Evolutionary conservation across 2,888 invertebrate genomes (phyloP), one percentile per base, ranked within the genome.

Genomic region (Smittia sp.): DNA sequence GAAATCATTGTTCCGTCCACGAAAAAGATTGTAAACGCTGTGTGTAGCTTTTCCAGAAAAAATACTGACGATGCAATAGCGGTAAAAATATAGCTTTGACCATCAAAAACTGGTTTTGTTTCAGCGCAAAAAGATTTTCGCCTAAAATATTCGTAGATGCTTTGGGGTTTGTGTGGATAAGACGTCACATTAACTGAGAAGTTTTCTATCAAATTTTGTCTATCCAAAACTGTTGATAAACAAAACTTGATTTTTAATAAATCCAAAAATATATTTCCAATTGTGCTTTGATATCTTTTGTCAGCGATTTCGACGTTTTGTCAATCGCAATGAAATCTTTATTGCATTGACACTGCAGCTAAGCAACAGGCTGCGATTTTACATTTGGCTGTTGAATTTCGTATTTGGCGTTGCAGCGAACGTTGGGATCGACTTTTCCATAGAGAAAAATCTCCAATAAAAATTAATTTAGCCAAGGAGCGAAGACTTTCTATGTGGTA

Each of bases 81-180:
- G 72, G 72, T 72, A 72, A 72, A 70, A 68, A 41, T 67, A 32
- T 41, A 69, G 24, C 69, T 69, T 62, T 54, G 72, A 62, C 72
- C 72, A 72, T 72, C 72, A 72, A 72, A 67, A 72, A 72, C 72
- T 38, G 38, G 72, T 72, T 72, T 70, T 62, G 32, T 72, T 70
- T 72, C 20, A 20, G 32, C 54, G 41, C 67, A 67, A 41, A 67
- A 67, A 41, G 13, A 41, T 41, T 39, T 46, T 67, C 20, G 27
- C 41, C 27, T 27, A 7, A 52, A 69, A 24, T 69, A 69, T 69
- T 69, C 69, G 69, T 32, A 58, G 13, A 63, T 63, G 63, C 27
- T 27, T 63, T 63, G 63, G 63, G 63, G 4, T 27, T 25, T 13
- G 63, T 63, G 4, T 6, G 15, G 13, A 18, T 6, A 13, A n/a